phyloP scores from a whole-genome alignment of 2,797 vertebrate species.

The Carduelis carduelis region DNA sequence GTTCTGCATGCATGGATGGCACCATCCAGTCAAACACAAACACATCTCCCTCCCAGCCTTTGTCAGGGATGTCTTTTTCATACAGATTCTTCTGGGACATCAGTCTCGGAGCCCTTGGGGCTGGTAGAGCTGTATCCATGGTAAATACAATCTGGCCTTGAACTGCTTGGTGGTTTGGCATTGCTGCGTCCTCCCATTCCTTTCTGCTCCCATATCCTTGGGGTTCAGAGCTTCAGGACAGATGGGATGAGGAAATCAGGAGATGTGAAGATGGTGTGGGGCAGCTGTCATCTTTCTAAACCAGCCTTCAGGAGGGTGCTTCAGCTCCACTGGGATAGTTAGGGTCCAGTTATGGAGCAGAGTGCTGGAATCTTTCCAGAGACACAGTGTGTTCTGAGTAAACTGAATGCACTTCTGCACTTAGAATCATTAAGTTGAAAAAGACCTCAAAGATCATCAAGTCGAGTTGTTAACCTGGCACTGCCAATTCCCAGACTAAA shows the following conservation, averaged over 20 bases:
- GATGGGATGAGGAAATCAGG: not conserved
- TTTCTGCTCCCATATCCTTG: not conserved
- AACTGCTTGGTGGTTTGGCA: not conserved
- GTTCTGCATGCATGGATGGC: not conserved
- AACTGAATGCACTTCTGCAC: not conserved
- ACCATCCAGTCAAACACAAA: not conserved
- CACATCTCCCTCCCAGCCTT: not conserved
- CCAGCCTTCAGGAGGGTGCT: not conserved
- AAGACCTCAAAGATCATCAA: not conserved
- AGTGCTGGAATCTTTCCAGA: not conserved
- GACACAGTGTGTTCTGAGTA: not conserved
- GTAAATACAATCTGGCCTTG: not conserved
- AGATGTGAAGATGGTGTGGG: not conserved
- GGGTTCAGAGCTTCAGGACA: not conserved
- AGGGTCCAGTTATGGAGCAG: not conserved
- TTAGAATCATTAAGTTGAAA: not conserved
- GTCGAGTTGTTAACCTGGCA: not conserved
- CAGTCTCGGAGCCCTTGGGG: not conserved
- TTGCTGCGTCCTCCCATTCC: not conserved
- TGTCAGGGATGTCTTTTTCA: not conserved
- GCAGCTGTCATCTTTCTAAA: not conserved
- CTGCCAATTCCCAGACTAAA: not conserved
- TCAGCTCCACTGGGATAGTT: not conserved
- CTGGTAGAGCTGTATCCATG: not conserved
- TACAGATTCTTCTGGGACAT: not conserved